Base-by-base conservation (phyloP, 2,888 invertebrate genomes). In the Microplitis deprimator region DNA sequence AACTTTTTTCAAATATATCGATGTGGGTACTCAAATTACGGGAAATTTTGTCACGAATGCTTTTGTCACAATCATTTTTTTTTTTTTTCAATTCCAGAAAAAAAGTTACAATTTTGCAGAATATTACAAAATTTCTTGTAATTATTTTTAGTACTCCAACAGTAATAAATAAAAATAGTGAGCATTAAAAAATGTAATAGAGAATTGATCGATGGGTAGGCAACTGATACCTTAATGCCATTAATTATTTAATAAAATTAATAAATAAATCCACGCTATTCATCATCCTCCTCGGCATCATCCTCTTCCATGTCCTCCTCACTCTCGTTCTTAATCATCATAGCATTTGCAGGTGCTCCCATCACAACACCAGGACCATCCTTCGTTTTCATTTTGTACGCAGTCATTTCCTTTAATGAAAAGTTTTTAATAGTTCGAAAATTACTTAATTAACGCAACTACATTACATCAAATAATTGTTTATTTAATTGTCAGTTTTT, bases 391-490 rank as follows among this genome's bases (percentile, higher is more conserved):
- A 95, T 95, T 91, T 96, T 96, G 91, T 96, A 96, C 74, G 95
- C 95, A 80, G 95, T 95, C 94, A 95, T 95, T 91, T 96, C 96
- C 95, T 95, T 88, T 1, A 91, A 76, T 75, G 77, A 79, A 79
- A 78, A 80, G 68, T 74, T 79, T 80, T 76, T 79, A 70, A 73
- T 73, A 79, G 82, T 81, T 85, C 81, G 87, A 87, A 81, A 91
- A 29, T 29, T 29, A 29, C 29, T 29, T 29, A 29, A 87, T 72
- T 91, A 91, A 82, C 92, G 77, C 80, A 79, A 79, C 80, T 78
- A 76, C 78, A 20, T 20, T 50, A 50, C 50, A 50, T 50, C 50
- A 50, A 50, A 80, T 60, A 74, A 74, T 69, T 73, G 29, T 73
- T 40, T 65, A 64, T 68, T 73, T 62, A 61, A 29, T 29, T 29